Evolutionary conservation across 2,113 vertebrate species (phyloP), one percentile per base, ranked within the genome.

Genomic region (Empidonax alnorum): DNA sequence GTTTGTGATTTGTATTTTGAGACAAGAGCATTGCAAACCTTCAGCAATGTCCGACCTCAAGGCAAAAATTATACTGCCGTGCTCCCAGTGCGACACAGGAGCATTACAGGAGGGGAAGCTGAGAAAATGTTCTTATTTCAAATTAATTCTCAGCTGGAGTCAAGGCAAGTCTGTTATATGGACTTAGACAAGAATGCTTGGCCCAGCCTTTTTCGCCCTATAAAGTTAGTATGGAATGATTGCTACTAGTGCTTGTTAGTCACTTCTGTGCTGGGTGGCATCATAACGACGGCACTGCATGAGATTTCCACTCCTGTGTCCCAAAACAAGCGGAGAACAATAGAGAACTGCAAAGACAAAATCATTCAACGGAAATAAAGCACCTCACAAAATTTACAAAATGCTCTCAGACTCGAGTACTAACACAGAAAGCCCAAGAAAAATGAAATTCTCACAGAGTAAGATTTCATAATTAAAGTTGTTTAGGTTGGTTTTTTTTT

Each of bases 401-500:
- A 87, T 47, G n/a, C 37, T 69, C 58, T 72, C 83, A 87, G 44
- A 65, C 12, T 80, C 47, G 18, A 50, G 23, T 30, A 72, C 39
- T 71, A 69, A 76, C 74, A 83, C 35, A 28, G 44, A 24, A 84
- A 31, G 55, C 37, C 49, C 76, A 58, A 56, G 62, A 55, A 73
- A 97, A 96, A 96, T 15, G 79, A 97, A 41, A 95, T 71, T 73
- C 88, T 61, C 87, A 83, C n/a, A 91, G 41, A 92, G 12, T 46
- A 94, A 69, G 35, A 49, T 84, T 96, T 96, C 35, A 74, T 93
- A 95, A 97, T 95, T 94, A 94, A 97, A 92, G 27, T 10, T 10
- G 5, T 10, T 19, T 42, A 89, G 27, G 9, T 10, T 47, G 12
- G 47, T 21, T 21, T 47, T 49, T 24, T 47, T 25, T 50, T 14